These are phyloP conservation scores for Galbula dea DNA, from an alignment of 2,113 vertebrate species.

Conservation along the genomic window DNA sequence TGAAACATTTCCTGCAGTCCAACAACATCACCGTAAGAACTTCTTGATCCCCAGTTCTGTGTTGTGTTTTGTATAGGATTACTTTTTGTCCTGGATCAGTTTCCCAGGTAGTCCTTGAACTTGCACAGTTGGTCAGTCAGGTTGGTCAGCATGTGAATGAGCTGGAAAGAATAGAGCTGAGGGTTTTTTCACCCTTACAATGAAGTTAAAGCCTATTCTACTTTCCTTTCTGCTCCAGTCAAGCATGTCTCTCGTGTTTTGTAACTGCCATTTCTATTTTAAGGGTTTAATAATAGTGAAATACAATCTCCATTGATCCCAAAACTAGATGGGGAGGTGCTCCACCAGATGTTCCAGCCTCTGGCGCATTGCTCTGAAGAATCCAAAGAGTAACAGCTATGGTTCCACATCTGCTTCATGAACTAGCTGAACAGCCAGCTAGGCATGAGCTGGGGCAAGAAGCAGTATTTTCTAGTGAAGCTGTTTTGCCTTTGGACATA, in stretches of 20 bases:
- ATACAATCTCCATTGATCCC: not conserved
- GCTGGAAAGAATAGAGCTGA: not conserved
- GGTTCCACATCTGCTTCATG: not conserved
- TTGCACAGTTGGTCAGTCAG: not conserved
- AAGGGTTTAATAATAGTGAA: not conserved
- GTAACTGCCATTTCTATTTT: not conserved
- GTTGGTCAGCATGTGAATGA: not conserved
- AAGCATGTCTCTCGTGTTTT: not conserved
- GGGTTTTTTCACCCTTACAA: not conserved
- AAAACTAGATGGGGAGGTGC: not conserved
- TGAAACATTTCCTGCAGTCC: not conserved
- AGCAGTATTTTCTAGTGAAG: not conserved
- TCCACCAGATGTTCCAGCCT: not conserved
- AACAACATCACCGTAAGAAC: not conserved
- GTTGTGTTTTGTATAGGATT: not conserved
- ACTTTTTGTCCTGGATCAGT: not conserved
- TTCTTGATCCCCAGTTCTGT: not conserved
- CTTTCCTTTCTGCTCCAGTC: not conserved
- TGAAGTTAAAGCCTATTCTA: not conserved
- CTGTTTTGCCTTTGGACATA: not conserved
- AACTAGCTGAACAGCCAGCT: not conserved
- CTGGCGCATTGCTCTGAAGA: not conserved
- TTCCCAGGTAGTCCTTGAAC: not conserved
- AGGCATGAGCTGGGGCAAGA: not conserved
- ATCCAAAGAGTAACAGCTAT: not conserved